These are phyloP conservation scores for Podargus strigoides DNA, from an alignment of 2,797 vertebrate species.

Conservation along the genomic window DNA sequence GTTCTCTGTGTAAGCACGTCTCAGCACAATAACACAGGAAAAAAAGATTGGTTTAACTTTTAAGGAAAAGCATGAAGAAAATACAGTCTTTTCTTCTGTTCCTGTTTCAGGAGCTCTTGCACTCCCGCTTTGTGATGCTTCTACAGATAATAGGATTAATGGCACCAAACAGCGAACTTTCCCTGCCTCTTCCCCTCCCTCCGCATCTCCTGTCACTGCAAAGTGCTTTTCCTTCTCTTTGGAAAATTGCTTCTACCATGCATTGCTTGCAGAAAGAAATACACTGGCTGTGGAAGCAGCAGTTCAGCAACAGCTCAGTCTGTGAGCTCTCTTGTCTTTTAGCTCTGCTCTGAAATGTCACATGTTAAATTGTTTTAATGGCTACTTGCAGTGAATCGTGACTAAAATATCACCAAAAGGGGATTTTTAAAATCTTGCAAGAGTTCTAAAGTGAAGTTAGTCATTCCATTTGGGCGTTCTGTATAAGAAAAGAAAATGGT, in stretches of 20 bases:
- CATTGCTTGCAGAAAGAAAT: neutral
- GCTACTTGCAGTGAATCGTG: neutral
- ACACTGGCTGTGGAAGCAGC: neutral
- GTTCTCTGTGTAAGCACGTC: neutral
- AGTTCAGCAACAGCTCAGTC: neutral
- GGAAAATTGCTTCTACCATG: neutral
- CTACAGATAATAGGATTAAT: neutral
- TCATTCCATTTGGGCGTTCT: neutral
- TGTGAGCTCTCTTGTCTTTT: slow-evolving; percentile 31
- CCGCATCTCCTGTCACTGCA: neutral
- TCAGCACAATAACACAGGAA: neutral
- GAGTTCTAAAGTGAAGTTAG: neutral
- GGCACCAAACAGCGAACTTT: neutral
- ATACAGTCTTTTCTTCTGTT: neutral
- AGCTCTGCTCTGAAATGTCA: slow-evolving; percentile 49
- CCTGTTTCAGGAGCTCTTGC: neutral
- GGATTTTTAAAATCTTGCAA: neutral
- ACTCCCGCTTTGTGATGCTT: neutral
- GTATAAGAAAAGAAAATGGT: neutral
- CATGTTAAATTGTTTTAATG: slow-evolving; percentile 53
- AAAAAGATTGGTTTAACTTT: neutral
- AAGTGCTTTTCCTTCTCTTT: neutral
- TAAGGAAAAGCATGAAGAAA: neutral
- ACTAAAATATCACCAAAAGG: neutral
- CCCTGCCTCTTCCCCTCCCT: neutral